These are phyloP conservation scores for Catagonus wagneri DNA, from an alignment of 2,113 vertebrate species.

Conservation along the genomic window DNA sequence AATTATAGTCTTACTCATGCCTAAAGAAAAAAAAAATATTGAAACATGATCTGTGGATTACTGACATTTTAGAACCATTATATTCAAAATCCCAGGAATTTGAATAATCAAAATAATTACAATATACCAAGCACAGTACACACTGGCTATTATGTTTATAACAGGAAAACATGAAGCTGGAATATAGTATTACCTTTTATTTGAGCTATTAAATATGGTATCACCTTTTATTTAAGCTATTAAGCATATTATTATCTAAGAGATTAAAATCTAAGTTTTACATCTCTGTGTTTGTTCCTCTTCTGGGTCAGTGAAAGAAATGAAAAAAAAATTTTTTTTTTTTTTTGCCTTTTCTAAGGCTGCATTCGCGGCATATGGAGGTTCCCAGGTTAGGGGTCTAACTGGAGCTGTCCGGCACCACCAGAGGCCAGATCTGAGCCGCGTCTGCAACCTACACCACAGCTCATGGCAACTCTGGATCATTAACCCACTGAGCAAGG, in stretches of 20 bases:
- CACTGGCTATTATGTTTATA: conserved; percentile 30
- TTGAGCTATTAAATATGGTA: background rate
- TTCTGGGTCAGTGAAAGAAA: background rate
- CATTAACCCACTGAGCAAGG: no score
- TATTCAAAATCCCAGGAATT: conserved; percentile 26
- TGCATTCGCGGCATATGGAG: no score
- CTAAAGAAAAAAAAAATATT: background rate
- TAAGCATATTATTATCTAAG: background rate
- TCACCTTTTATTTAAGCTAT: background rate
- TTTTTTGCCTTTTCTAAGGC: no score
- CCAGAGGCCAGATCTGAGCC: no score
- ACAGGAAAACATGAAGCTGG: background rate
- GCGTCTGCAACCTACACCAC: no score
- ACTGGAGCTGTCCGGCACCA: no score
- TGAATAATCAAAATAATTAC: conserved; percentile 68
- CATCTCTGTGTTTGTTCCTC: background rate
- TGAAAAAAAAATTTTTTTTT: no score
- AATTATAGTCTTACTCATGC: background rate
- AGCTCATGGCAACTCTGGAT: no score
- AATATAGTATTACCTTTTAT: background rate
- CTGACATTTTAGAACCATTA: conserved; percentile 67
- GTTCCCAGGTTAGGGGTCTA: no score
- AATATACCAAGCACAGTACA: conserved; percentile 9
- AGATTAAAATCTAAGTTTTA: background rate
- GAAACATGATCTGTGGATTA: background rate